Evolutionary conservation across 2,888 invertebrate genomes (phyloP).

Genomic region (Thysanoteuthis rhombus): DNA sequence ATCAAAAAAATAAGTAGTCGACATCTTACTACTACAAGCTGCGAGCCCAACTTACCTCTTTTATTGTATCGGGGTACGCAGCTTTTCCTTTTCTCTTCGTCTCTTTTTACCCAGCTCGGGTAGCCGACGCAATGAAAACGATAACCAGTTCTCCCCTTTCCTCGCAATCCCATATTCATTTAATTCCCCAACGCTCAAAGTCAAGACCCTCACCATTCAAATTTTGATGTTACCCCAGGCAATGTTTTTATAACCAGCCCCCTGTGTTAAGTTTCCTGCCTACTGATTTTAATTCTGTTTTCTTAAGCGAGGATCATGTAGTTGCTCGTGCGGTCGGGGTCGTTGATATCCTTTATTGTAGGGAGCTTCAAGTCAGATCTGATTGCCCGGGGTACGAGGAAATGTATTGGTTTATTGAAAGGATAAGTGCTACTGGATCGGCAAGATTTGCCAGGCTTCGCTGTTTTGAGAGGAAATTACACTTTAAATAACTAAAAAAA

Average conservation of each 20-base stretch:
- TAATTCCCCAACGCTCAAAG: neutral
- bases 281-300: neutral
- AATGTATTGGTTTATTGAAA: too few relatives aligned
- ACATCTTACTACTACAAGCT: neutral
- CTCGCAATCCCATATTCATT: too few relatives aligned
- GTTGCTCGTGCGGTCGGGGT: neutral
- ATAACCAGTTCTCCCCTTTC: too few relatives aligned
- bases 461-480: too few relatives aligned
- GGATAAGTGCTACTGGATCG: too few relatives aligned
- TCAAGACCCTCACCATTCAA: slow-evolving; percentile 12
- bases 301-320: neutral
- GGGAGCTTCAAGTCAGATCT: neutral
- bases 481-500: too few relatives aligned
- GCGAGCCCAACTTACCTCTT: neutral
- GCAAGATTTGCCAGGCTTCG: too few relatives aligned
- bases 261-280: neutral
- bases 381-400: neutral
- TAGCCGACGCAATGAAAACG: neutral
- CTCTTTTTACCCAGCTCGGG: neutral
- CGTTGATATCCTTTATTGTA: neutral
- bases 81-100: neutral
- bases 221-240: neutral
- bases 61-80: neutral
- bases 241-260: slow-evolving; percentile 12
- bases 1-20: neutral